Percentiles rank a stretch among this genome's conserved stretches.
These are phyloP conservation scores for Drosophila ogumai DNA, from an alignment of 1,140 invertebrate genomes.

Conservation along the genomic window DNA sequence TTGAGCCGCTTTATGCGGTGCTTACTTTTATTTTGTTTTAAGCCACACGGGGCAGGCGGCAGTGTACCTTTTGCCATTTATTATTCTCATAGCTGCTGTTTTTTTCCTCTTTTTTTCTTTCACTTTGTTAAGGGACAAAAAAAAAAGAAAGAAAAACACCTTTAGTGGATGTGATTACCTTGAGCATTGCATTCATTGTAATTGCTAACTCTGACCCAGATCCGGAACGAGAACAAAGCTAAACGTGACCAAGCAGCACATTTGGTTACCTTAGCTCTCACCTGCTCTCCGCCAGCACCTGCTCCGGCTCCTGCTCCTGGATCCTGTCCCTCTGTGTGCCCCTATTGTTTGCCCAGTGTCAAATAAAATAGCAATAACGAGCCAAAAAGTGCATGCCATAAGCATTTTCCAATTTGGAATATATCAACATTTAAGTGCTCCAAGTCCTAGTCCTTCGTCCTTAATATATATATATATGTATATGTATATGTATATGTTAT, in stretches of 20 bases:
- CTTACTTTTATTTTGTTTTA: conserved; percentile 11
- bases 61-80: conserved; percentile 5
- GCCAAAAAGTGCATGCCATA: conserved; percentile 40
- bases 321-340: not conserved
- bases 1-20: conserved; percentile 19
- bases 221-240: conserved; percentile 35
- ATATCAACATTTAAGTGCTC: conserved; percentile 59
- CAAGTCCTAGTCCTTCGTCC: not conserved
- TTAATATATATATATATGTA: not conserved
- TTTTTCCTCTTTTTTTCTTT: not conserved
- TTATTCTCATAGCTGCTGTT: not conserved
- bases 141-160: not conserved
- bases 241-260: conserved; percentile 64
- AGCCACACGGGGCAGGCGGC: not conserved
- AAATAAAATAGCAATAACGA: conserved; percentile 67
- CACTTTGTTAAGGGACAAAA: conserved; percentile 2
- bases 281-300: too few species aligned
- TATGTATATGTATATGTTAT: not conserved
- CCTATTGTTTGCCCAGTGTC: conserved; percentile 45
- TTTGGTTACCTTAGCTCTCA: conserved; percentile 26
- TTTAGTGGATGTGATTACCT: conserved; percentile 41
- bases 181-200: conserved; percentile 53
- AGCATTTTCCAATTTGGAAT: conserved; percentile 60
- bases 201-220: conserved; percentile 65
- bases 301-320: not conserved